phyloP scores from a whole-genome alignment of 2,113 vertebrate species.

The Sinocyclocheilus anshuiensis region DNA sequence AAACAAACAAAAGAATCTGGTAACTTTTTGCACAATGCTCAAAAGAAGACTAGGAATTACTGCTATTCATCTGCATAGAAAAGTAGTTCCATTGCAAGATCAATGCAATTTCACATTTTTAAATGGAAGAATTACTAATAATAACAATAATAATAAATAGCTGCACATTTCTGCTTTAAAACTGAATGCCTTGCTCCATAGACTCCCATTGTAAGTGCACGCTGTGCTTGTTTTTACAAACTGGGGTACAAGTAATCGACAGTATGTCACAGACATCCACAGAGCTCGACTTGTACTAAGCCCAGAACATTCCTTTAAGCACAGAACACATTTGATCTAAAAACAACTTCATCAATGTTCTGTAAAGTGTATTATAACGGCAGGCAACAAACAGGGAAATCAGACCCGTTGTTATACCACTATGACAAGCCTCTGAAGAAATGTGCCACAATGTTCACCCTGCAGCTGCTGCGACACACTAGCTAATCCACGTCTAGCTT shows the following conservation, averaged over 20 bases:
- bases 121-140: neutral
- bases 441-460: conserved; percentile 19
- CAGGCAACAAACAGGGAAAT: neutral
- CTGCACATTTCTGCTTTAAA: neutral
- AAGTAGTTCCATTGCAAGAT: neutral
- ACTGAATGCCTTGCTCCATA: neutral
- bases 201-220: neutral
- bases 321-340: neutral
- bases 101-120: neutral
- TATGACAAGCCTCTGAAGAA: neutral
- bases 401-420: neutral
- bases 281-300: neutral
- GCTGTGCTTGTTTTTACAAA: neutral
- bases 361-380: neutral
- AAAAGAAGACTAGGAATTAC: neutral
- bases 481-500: conserved; percentile 48
- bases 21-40: neutral
- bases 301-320: neutral
- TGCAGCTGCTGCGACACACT: conserved; percentile 48
- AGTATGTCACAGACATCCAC: neutral
- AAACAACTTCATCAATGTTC: neutral
- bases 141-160: neutral
- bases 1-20: too few species aligned
- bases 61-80: neutral
- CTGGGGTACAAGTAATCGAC: neutral